A percentile compares a stretch with the other conserved stretches of the same genome.
phyloP scores from a whole-genome alignment of 2,797 vertebrate species.

The Hydrolagus colliei region DNA sequence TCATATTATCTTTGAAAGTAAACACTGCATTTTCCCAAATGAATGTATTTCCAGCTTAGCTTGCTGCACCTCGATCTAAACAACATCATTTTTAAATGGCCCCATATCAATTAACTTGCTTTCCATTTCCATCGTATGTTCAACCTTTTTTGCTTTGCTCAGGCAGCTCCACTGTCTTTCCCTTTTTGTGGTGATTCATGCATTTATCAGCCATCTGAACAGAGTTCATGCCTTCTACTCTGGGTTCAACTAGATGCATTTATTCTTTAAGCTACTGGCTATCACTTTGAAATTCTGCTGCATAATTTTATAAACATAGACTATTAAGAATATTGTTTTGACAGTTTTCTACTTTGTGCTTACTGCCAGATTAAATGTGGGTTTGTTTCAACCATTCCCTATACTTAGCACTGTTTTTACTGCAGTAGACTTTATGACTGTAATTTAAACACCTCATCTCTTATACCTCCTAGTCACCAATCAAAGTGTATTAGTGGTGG shows the following conservation, averaged over 20 bases:
- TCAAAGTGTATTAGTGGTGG: background rate
- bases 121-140: background rate
- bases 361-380: background rate
- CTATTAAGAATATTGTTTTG: background rate
- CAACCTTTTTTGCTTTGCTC: background rate
- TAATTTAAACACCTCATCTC: background rate
- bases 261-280: background rate
- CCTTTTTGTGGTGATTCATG: background rate
- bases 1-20: background rate
- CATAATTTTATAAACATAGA: conserved; percentile 17
- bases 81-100: background rate
- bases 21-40: background rate
- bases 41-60: background rate
- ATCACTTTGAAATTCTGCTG: background rate
- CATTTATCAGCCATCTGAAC: background rate
- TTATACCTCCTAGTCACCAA: background rate
- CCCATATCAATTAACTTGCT: background rate
- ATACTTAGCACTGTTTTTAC: background rate
- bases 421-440: background rate
- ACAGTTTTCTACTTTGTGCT: background rate
- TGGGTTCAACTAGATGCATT: background rate
- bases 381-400: background rate
- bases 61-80: background rate
- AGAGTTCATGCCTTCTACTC: background rate
- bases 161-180: background rate